Evolutionary conservation across 2,888 invertebrate species (phyloP), one percentile per base, ranked within the genome.

Genomic region (Amphipoea lucens): DNA sequence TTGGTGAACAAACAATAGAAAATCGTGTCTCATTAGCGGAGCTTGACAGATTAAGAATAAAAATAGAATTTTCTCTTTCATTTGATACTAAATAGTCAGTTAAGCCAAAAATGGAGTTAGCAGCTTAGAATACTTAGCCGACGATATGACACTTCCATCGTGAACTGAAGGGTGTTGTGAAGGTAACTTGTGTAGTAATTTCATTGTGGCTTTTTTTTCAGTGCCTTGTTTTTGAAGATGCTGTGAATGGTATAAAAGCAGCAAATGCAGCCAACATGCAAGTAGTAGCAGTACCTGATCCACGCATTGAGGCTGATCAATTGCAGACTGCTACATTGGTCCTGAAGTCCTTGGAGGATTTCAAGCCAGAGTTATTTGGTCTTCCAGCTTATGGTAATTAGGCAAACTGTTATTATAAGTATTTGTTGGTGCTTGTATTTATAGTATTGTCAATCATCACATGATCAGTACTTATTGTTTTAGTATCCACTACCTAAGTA

Each of bases 211-310:
- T 14, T 4, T 23, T 23, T 36, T 76, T 60, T 72, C 95, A 98
- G 98, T 98, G 98, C 92, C 95, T 99, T 80, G 99, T 99, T 0
- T 98, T 99, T 94, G 99, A 99, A 96, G 99, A 99, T 96, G 98
- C 99, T 5, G 98, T 98, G 0, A 99, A 99, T 94, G 99, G 99
- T 1, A 98, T 99, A 0, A 97, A 97, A 87, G 98, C 98, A 20
- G 99, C 98, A 0, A 92, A 97, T 62, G 97, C 97, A 45, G 99
- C 99, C 17, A 98, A 98, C 23, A 99, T 99, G 99, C 98, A 98
- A 94, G 98, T 98, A 9, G 97, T 98, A 0, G 98, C 98, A 97
- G 98, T 98, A 7, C 98, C 98, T 0, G 98, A 98, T 91, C 95
- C 95, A 48, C 94, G 95, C 48, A 93, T 97, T 29, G 93, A 95